These are phyloP conservation scores for Iselma pallidipennis DNA, from an alignment of 2,888 invertebrate species.

Conservation along the genomic window DNA sequence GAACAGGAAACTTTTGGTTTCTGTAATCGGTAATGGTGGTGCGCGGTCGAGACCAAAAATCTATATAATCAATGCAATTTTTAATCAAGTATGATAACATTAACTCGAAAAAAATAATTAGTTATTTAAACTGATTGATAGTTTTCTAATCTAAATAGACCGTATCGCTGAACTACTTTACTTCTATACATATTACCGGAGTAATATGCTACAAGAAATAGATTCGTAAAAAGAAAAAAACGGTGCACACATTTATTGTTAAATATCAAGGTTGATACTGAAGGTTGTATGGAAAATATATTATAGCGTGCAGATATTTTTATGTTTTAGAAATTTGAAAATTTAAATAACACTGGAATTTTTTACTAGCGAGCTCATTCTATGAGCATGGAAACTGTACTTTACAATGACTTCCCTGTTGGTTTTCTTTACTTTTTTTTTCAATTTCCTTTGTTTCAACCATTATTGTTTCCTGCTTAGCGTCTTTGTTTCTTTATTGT, in stretches of 20 bases:
- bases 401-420: no score
- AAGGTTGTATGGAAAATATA: background rate
- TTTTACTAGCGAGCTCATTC: no score
- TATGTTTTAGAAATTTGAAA: background rate
- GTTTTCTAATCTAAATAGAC: slow-evolving; percentile 21
- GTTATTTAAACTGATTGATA: background rate
- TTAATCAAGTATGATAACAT: no score
- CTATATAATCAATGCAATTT: no score
- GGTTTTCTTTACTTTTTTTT: no score
- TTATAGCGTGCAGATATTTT: background rate
- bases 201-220: background rate
- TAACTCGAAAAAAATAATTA: slow-evolving; percentile 4
- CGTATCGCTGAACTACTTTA: slow-evolving; percentile 15
- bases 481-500: no score
- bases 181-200: background rate
- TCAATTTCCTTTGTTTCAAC: no score
- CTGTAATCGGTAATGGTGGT: no score
- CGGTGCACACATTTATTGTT: slow-evolving; percentile 5
- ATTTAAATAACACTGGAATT: background rate
- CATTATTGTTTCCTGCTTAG: no score
- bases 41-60: no score
- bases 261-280: slow-evolving; percentile 18
- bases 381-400: no score
- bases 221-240: background rate
- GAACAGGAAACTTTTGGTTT: no score